Percentiles rank a stretch among this genome's conserved stretches.
Conservation (phyloP, 2,888 invertebrate genomes). For the Nasonia oneida region DNA sequence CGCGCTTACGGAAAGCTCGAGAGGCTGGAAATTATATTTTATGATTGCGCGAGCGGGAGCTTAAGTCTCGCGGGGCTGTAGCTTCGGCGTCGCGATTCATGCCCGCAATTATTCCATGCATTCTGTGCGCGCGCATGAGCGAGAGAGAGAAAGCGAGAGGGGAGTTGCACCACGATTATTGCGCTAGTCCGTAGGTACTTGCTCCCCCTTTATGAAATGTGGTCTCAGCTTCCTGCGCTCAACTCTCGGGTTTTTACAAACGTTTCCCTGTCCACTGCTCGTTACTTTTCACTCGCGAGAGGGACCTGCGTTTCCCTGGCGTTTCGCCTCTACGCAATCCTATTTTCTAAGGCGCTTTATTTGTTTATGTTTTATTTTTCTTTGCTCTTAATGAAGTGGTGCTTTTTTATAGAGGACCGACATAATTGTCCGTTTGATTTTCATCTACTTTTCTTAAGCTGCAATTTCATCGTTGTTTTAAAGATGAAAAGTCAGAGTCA, state of each 20-base stretch:
- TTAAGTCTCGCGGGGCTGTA: slow-evolving; percentile 16
- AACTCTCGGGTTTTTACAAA: slow-evolving; percentile 24
- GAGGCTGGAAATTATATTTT: slow-evolving; percentile 70
- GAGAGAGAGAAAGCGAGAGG: background rate
- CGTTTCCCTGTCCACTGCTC: slow-evolving; percentile 34
- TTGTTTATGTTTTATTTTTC: background rate
- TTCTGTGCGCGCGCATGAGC: slow-evolving; percentile 64
- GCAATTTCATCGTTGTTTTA: background rate
- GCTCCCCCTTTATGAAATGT: slow-evolving; percentile 26
- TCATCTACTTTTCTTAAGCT: no score
- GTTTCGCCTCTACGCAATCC: background rate
- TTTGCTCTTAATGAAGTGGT: no score
- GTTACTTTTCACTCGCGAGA: slow-evolving; percentile 24
- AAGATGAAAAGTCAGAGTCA: background rate
- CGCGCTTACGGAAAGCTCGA: slow-evolving; percentile 35
- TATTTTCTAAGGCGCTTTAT: background rate
- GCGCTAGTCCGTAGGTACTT: slow-evolving; percentile 10
- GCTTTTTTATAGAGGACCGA: no score
- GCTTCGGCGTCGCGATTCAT: slow-evolving; percentile 25
- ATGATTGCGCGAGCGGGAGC: slow-evolving; percentile 65
- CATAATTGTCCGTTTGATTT: no score
- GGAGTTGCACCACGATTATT: slow-evolving; percentile 37
- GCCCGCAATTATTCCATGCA: slow-evolving; percentile 73
- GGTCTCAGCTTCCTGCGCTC: background rate
- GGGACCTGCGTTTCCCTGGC: background rate